Conservation (phyloP, 1,140 invertebrate genomes). For the Apis laboriosa region DNA sequence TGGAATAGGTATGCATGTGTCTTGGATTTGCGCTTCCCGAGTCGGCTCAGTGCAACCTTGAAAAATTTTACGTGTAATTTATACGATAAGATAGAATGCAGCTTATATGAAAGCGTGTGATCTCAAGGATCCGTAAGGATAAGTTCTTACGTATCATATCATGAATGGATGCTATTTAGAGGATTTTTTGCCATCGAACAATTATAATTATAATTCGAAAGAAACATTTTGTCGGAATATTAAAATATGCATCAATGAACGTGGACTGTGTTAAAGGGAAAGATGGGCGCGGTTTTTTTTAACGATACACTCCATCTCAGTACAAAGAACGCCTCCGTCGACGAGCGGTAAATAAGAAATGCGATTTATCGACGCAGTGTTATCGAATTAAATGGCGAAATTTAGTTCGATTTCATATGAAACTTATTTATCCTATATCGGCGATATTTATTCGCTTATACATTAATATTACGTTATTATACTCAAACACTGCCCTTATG, state of each 20-base stretch:
- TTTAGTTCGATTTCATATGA: background rate
- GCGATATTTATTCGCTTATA: background rate
- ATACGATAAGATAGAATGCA: conserved; percentile 41
- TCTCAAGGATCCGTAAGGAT: conserved; percentile 36
- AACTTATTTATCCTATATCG: background rate
- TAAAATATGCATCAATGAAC: background rate
- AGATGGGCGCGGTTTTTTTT: background rate
- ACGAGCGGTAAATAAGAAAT: background rate
- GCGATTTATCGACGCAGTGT: background rate
- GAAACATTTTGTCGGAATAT: background rate
- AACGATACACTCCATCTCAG: background rate
- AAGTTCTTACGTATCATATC: background rate
- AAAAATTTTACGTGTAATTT: conserved; percentile 26
- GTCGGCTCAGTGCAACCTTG: background rate
- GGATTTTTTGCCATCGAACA: conserved; percentile 40
- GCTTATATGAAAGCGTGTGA: conserved; percentile 50
- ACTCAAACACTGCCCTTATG: conserved; percentile 58
- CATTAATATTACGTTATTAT: conserved; percentile 30
- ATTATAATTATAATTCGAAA: background rate
- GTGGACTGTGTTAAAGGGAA: background rate
- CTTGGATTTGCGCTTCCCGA: background rate
- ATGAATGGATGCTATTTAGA: conserved; percentile 1
- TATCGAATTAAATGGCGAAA: background rate
- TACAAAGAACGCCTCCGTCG: conserved; percentile 21
- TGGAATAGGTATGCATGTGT: too few relatives aligned